phyloP scores from a whole-genome alignment of 2,113 vertebrate species.

The Campylorhamphus procurvoides region DNA sequence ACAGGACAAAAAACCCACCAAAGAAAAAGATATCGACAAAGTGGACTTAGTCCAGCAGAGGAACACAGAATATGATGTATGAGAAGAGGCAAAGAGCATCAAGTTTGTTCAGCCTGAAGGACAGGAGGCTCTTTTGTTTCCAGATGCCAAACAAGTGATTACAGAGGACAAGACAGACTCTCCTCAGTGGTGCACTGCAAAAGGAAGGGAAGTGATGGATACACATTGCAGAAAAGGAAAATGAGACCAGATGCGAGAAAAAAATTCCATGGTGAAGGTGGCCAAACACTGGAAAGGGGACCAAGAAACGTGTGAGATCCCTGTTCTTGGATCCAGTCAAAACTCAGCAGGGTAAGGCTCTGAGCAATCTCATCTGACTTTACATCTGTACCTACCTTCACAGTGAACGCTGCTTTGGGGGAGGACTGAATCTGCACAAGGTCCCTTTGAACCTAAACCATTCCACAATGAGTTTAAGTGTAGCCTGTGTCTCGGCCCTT shows the following conservation, averaged over 20 bases:
- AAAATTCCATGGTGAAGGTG: neutral
- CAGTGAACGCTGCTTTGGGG: neutral
- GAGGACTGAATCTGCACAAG: neutral
- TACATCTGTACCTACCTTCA: neutral
- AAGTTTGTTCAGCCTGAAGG: neutral
- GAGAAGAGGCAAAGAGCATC: neutral
- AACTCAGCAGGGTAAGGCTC: neutral
- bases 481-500: neutral
- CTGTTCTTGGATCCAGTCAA: neutral
- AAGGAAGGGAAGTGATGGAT: neutral
- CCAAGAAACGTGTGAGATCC: neutral
- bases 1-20: neutral
- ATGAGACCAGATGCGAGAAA: neutral
- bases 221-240: neutral
- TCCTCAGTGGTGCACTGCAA: neutral
- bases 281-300: neutral
- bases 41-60: neutral
- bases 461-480: fast-evolving
- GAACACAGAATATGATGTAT: neutral
- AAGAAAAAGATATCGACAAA: neutral
- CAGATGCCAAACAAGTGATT: neutral
- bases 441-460: neutral
- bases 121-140: neutral
- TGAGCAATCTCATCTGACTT: neutral
- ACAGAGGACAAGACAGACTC: neutral